Conservation (phyloP, 2,113 vertebrate genomes). For the Gymnocephalus cernua region DNA sequence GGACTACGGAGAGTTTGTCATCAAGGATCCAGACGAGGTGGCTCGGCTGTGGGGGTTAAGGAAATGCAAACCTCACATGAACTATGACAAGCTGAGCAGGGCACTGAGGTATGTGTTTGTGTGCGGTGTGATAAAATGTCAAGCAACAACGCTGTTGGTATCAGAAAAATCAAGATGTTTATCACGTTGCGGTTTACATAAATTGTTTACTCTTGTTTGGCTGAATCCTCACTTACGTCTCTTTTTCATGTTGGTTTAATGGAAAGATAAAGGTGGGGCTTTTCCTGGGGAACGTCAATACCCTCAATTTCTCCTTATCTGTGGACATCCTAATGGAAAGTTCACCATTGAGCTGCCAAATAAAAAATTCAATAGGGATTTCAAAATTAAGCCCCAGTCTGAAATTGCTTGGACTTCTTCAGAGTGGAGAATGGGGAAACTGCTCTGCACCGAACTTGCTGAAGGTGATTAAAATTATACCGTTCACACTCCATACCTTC, state of each 20-base stretch:
- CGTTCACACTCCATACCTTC: conserved; percentile 28
- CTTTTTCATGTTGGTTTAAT: conserved; percentile 55
- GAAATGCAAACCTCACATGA: conserved; percentile 96
- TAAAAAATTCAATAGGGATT: conserved; percentile 82
- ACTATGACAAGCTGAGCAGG: conserved; percentile 94
- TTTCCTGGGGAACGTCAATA: conserved; percentile 77
- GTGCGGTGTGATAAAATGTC: conserved; percentile 44
- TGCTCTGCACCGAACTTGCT: conserved; percentile 46
- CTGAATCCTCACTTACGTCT: conserved; percentile 47
- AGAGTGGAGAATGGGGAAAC: conserved; percentile 44
- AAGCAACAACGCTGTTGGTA: conserved; percentile 2
- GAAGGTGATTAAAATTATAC: conserved; percentile 59
- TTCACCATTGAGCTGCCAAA: conserved; percentile 73
- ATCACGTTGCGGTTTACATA: conserved; percentile 54
- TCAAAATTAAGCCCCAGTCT: conserved; percentile 72
- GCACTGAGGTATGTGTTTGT: conserved; percentile 87
- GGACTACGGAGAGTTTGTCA: conserved; percentile 94
- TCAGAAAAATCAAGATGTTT: conserved; percentile 53
- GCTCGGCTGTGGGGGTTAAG: conserved; percentile 91
- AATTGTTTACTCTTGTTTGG: conserved; percentile 44
- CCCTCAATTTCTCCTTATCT: conserved; percentile 81
- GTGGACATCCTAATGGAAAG: conserved; percentile 79
- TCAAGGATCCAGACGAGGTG: conserved; percentile 94
- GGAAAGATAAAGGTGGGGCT: conserved; percentile 70
- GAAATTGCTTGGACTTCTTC: conserved; percentile 64